These are phyloP conservation scores for Otis tarda DNA, from an alignment of 2,113 vertebrate genomes.

Conservation along the genomic window DNA sequence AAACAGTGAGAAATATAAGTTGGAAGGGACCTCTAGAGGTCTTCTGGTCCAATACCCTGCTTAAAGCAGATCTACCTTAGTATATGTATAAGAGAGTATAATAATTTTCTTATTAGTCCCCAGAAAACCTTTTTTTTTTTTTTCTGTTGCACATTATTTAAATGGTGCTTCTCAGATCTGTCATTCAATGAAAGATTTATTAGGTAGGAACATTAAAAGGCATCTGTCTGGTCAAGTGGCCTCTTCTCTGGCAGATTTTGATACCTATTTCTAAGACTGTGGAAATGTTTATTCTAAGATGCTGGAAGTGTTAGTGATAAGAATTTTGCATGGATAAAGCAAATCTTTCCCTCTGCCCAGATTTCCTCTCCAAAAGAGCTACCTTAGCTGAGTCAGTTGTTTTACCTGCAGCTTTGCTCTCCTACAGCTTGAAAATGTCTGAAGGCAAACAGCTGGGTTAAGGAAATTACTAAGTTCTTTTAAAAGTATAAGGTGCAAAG, in stretches of 20 bases:
- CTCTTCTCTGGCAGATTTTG: background rate
- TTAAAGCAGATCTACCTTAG: background rate
- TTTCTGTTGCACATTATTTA: background rate
- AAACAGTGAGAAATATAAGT: background rate
- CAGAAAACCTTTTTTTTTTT: background rate
- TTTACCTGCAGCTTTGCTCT: background rate
- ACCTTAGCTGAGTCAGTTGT: background rate
- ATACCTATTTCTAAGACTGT: background rate
- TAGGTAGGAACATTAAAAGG: background rate
- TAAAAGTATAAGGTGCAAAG: background rate
- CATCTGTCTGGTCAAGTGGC: background rate
- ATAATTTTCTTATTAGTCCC: background rate
- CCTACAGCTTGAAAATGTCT: background rate
- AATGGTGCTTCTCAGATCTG: background rate
- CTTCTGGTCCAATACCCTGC: background rate
- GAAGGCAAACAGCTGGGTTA: background rate
- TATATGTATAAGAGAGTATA: background rate
- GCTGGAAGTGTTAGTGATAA: background rate
- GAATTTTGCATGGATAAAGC: background rate
- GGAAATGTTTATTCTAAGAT: background rate
- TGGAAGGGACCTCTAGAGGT: background rate
- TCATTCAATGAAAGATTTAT: background rate
- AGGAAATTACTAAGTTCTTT: background rate
- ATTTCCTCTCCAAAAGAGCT: background rate
- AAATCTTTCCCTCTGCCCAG: background rate